Evolutionary conservation across 1,140 invertebrate species (phyloP), one percentile per base, ranked within the genome.

Genomic region (Hylaeus anthracinus): DNA sequence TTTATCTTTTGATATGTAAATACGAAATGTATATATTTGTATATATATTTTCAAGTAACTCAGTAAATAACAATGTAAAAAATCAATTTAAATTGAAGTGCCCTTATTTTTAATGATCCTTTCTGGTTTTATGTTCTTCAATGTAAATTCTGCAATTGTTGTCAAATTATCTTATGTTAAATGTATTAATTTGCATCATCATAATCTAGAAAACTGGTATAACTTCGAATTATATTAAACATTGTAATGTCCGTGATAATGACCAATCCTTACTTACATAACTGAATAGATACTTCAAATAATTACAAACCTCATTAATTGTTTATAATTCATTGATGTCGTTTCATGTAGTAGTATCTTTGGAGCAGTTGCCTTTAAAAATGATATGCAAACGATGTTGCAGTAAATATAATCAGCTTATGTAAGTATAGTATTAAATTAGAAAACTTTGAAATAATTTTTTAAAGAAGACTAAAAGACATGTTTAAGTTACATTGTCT

Each of bases 41-140:
- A 69, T n/a, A 39, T 37, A 39, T 76, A 72, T 72, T 63, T 14
- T 63, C 45, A 5, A 37, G 4, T 41, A 41, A 39, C 1, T 43
- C 37, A 15, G 6, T 51, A 26, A 43, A 26, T 56, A 26, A 12
- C 9, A 70, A 5, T 41, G 14, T 9, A 37, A n/a, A 41, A 58
- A 14, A 60, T 45, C 39, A 70, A 70, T 64, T 64, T 43, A 37
- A 58, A 56, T 55, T 58, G 12, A 63, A 45, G 37, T 10, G 15
- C 8, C 37, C 8, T 53, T 55, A 12, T 41, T 15, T 61, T 51
- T 37, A 79, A 65, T 26, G 69, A 72, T 66, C 48, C 64, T 67
- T 80, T 75, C 72, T 67, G 53, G 39, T 75, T 60, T 48, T 2
- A 51, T 80, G 78, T 75, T 67, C 15, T 80, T 67, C 64, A 15